Evolutionary conservation across 2,113 vertebrate species (phyloP), one percentile per base, ranked within the genome.

Genomic region (Syngnathoides biaculeatus): DNA sequence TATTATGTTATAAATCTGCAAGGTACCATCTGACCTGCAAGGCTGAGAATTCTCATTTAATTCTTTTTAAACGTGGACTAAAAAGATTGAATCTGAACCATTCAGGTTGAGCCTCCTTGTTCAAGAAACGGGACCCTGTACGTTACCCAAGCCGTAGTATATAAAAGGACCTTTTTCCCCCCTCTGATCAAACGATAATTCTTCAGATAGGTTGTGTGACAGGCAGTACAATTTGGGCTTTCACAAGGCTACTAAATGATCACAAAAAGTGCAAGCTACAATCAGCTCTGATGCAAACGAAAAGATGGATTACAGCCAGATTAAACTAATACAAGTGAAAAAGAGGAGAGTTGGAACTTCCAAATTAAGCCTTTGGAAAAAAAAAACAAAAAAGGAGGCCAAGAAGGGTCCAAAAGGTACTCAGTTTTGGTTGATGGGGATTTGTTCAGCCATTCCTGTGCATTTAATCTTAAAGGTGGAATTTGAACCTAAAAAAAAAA

Each of bases 321-420:
- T 92, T 92, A 91, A 75, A 84, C 85, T 90, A 90, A 91, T 90
- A 83, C 89, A 84, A 89, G 82, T 79, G 82, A 85, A 89, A 87
- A 90, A 85, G 82, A 83, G 86, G 86, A 91, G 89, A 85, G 85
- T 89, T 83, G 67, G 81, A 89, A 85, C 72, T 72, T 82, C 84
- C 30, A 85, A 86, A 87, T 85, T 87, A 89, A 88, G 86, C 72
- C 87, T 76, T 75, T 75, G 76, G 78, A 84, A 80, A 86, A n/a
- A n/a, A n/a, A n/a, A n/a, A n/a, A n/a, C n/a, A n/a, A n/a, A n/a
- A 81, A 59, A 74, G 78, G 71, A 78, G 72, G 60, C 65, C 22
- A 73, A 67, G 22, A 73, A 55, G 4, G 58, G 64, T n/a, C 53
- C 48, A 38, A 30, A 26, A 65, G 30, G 38, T 53, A 68, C 42